Base-by-base conservation (phyloP, 2,113 vertebrate species). In the Mesocricetus auratus region DNA sequence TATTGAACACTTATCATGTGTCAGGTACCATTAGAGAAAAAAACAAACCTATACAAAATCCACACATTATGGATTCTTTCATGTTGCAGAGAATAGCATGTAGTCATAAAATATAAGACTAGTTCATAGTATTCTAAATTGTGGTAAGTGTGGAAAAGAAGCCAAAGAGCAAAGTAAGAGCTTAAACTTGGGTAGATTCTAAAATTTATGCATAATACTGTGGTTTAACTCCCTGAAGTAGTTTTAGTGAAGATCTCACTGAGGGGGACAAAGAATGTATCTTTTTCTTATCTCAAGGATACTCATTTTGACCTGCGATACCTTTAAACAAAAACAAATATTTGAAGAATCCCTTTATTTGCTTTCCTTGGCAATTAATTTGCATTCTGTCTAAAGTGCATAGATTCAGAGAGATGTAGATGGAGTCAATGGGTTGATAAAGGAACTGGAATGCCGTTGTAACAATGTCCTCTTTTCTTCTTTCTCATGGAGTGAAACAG, bases 161-260 rank as follows among this genome's bases (percentile, higher is more conserved):
- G 36, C 75, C 11, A 5, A n/a, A 89, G 13, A 64, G 16, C 60
- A 83, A 81, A 86, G 53, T 33, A 50, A n/a, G 7, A 33, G 7
- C 1, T 75, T 58, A 42, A 78, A 11, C 60, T 93, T 24, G 5
- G 31, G 1, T 39, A 12, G 1, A 17, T 91, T 95, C 29, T 74
- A 68, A 62, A 39, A 89, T 86, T 75, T 90, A 66, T 81, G 47
- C 47, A 87, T 5, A 62, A 1, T 60, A 3, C 69, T 64, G 69
- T 62, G 62, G 5, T 73, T 73, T 53, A n/a, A 22, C 13, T 92
- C n/a, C 73, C 66, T 42, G 36, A 85, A 26, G 73, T 50, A 17
- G 36, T 79, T 53, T 90, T 50, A 95, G n/a, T 69, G 60, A 90
- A 95, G 75, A 74, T 58, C n/a, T 74, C 17, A 92, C 68, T 36